Base-by-base conservation (phyloP, 2,113 vertebrate genomes). In the Thermophis baileyi region DNA sequence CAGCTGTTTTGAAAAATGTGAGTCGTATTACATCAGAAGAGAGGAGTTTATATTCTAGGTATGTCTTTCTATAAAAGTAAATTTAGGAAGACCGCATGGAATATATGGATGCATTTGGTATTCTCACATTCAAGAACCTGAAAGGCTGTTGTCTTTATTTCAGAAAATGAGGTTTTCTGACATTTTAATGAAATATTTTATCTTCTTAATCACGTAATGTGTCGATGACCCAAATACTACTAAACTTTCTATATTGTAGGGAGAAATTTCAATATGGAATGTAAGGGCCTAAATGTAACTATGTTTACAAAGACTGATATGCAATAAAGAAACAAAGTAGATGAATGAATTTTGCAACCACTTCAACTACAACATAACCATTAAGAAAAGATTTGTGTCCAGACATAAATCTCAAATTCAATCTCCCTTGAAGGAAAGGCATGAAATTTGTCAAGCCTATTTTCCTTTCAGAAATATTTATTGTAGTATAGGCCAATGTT, bases 391-490 rank as follows among this genome's bases (percentile, higher is more conserved):
- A 91, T 93, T 94, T 95, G 6, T 53, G 89, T 0, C 0, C 10
- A 9, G 9, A 51, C 47, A 89, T 95, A 92, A 96, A 95, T 90
- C 46, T 91, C 35, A 91, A 22, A 88, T 91, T 91, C 53, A 90
- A 6, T 85, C 54, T 54, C 85, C 92, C 1, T 55, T 90, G 46
- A 94, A 95, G 22, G 49, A 3, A 1, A 6, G 46, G 40, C 0
- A 94, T 91, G 95, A 93, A 94, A 91, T 2, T 3, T 4, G 1
- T 74, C 85, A 53, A 90, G 74, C 94, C 92, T 92, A 18, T 8
- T 81, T 91, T 44, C 16, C 85, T 95, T 96, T 92, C 90, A 93
- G 92, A 94, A 4, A 35, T 95, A 94, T 94, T 96, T 94, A 94
- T 92, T 93, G 10, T 87, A 95, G 93, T 90, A 12, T 1, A 16